These are phyloP conservation scores for Eospalax fontanierii DNA, from an alignment of 2,797 vertebrate species.

Conservation along the genomic window DNA sequence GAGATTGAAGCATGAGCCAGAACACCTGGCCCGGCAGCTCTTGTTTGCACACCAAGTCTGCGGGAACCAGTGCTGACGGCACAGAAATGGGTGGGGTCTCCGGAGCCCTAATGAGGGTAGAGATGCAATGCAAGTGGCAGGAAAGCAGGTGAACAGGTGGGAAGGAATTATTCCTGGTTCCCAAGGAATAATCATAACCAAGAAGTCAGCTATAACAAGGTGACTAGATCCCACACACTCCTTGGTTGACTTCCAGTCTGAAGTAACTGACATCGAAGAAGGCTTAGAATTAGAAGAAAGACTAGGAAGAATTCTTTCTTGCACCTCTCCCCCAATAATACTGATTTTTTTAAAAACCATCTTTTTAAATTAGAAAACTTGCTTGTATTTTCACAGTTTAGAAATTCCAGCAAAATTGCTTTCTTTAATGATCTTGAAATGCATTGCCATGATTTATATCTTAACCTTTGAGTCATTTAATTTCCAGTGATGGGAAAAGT, in stretches of 20 bases:
- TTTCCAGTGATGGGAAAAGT: conserved; percentile 67
- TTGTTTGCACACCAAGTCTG: neutral
- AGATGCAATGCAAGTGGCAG: too few relatives aligned
- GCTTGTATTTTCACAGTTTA: conserved; percentile 4
- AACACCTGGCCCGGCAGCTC: neutral
- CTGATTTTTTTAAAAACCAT: conserved; percentile 43
- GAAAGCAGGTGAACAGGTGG: neutral
- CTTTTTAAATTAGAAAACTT: conserved; percentile 55
- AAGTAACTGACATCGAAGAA: conserved; percentile 50
- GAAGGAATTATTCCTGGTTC: too few relatives aligned
- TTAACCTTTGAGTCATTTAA: conserved; percentile 64
- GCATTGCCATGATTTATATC: conserved; percentile 68
- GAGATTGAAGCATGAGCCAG: too few relatives aligned
- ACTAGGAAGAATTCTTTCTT: conserved; percentile 29
- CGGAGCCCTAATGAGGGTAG: neutral
- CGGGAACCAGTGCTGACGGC: neutral
- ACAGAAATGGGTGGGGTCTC: neutral
- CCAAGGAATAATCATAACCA: conserved; percentile 42
- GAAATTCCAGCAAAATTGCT: conserved; percentile 60
- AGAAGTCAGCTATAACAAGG: conserved; percentile 46
- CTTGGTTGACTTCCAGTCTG: conserved; percentile 46
- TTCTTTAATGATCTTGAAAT: conserved; percentile 69
- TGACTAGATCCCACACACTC: conserved; percentile 2
- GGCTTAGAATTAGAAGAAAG: neutral
- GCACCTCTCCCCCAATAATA: conserved; percentile 33